Base-by-base conservation (phyloP, 2,888 invertebrate species). In the Syrphus vitripennis region DNA sequence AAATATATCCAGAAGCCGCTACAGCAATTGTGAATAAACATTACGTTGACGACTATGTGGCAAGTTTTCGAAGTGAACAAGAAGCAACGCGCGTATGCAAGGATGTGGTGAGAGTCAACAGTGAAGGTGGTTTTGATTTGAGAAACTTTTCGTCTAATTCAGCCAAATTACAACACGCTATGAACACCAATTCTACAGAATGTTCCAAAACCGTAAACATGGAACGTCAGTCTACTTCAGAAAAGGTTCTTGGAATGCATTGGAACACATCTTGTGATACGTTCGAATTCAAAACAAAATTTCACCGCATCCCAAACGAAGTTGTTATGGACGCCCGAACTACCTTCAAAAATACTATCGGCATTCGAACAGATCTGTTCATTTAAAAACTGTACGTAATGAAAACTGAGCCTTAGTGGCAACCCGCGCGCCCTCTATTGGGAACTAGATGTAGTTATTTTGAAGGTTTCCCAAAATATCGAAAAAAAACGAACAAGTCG, bases 191-290 rank as follows among this genome's bases (percentile, higher is more conserved):
- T 7, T 6, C 2, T 12, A 40, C n/a, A 12, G 40, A 40, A 40
- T 9, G 40, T 1, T 40, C 40, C 53, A 26, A 53, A 53, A n/a
- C 53, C 48, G 14, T 6, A 3, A 65, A n/a, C 4, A 48, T 65
- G 65, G 48, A 31, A 19, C 42, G 19, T 5, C 69, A 69, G 6
- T 5, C 34, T 4, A 34, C 26, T 1, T 7, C 55, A 1, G 45
- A 72, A 5, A 26, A 50, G n/a, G 3, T 26, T 14, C 31, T 55
- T 10, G 89, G 89, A 1, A 77, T 89, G 59, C 78, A 55, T 21
- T 89, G 89, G 89, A 48, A 86, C 9, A 37, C 86, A 7, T 2
- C 6, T 5, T 21, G 24, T 2, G 89, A 89, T 57, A 21, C 42
- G 0, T 78, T 90, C 4, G 74, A 50, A 0, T 87, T 83, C 37